Base-by-base conservation (phyloP, 2,888 invertebrate species). In the Sminthurinus aureus region DNA sequence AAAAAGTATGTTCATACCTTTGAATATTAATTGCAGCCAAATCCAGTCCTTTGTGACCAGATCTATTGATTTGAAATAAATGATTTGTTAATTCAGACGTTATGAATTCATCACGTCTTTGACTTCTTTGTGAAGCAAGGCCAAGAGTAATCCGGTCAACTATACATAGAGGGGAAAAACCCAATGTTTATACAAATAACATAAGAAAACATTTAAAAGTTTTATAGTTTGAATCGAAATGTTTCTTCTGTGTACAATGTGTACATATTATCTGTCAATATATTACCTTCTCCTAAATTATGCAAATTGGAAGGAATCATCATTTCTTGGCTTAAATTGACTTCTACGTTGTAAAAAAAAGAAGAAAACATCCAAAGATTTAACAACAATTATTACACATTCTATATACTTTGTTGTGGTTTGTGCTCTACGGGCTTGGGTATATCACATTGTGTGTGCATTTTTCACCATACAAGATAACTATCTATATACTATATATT, bases 1-100 rank as follows among this genome's bases (percentile, higher is more conserved):
- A 64, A 18, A 3, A 4, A 22, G 67, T 69, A 20, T 20, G 1
- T 75, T 76, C 11, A 24, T 26, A 73, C 87, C 88, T 91, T 90
- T 97, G 96, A 66, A 97, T 95, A 89, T 97, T 97, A 81, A 97
- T 94, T 0, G 97, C 95, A 0, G 96, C 96, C 84, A 97, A 91
- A 90, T 97, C 97, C 92, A 97, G 94, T 0, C 97, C 91, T 64
- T 87, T 87, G 83, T 89, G 87, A 90, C 91, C 90, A n/a, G n/a
- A 58, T 58, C 58, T 58, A 58, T 20, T 92, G 91, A 0, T 94
- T 94, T 96, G 95, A 89, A 96, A 96, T 0, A 96, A 91, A 89
- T 95, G 96, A 90, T 96, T 95, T 9, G 96, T 96, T 20, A 96
- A 91, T 89, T 96, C 96, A 12, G 93, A 93, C 0, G 94, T 93